Evolutionary conservation across 2,113 vertebrate species (phyloP), one percentile per base, ranked within the genome.

Genomic region (Prolemur simus): DNA sequence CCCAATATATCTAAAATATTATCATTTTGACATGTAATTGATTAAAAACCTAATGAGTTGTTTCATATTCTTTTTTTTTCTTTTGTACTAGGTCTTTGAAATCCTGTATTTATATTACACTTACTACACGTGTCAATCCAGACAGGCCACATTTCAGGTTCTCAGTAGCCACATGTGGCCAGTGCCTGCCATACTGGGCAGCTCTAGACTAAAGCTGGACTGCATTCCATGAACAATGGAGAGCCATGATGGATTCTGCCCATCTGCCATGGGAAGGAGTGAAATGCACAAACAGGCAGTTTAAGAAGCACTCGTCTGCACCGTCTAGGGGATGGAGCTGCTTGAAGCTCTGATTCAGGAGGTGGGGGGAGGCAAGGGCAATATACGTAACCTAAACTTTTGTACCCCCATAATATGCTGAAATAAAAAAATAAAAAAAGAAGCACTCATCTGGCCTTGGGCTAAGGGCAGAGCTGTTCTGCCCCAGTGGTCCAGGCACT

Each of bases 81-180:
- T 94, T 80, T 95, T 58, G 21, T 23, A n/a, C 37, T 45, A 80
- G 14, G 3, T 58, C 84, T 92, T 87, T 77, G 66, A 94, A 94
- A 88, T 81, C 87, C 29, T 69, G 4, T 39, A n/a, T 39, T 9
- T 52, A 42, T 21, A 81, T 7, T 66, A 76, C 4, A 68, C 12
- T 66, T 52, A 32, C 1, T 23, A 37, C 25, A 83, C 23, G 84
- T 49, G 60, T 89, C 73, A 81, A 10, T 88, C 82, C 47, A 77
- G 27, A 69, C 1, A 15, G 34, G 52, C 63, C n/a, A 29, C 58
- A 69, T 69, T 81, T 78, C 58, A 74, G 47, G 49, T 9, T 29
- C 37, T 91, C 66, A n/a, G 0, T 12, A 58, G 64, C 25, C 27
- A 32, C 42, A 37, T 25, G 29, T 4, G 13, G n/a, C 45, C 58